These are phyloP conservation scores for Sesamia inferens DNA, from an alignment of 2,888 invertebrate species.

Conservation along the genomic window DNA sequence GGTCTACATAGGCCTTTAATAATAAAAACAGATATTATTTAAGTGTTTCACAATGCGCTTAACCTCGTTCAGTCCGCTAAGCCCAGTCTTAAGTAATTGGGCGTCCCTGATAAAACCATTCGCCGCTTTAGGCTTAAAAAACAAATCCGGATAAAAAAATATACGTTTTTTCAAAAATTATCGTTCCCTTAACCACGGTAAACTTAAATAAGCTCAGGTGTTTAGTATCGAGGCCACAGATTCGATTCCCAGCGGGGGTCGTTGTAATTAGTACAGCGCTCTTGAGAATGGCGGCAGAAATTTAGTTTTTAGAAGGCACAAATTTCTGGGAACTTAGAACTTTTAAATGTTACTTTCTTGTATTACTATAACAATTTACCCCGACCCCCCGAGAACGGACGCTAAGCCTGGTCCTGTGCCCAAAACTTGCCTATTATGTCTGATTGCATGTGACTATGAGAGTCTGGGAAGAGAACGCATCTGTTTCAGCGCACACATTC, in stretches of 20 bases:
- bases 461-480: background rate
- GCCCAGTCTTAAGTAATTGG: conserved; percentile 33
- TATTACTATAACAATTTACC: background rate
- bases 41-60: conserved; percentile 46
- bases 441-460: background rate
- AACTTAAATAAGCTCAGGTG: conserved; percentile 75
- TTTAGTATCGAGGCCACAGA: conserved; percentile 57
- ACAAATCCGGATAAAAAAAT: conserved; percentile 25
- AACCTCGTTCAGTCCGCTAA: conserved; percentile 16
- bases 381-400: background rate
- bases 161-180: conserved; percentile 20
- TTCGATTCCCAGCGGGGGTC: conserved; percentile 65
- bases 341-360: background rate
- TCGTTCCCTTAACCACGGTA: conserved; percentile 54
- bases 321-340: background rate
- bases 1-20: no score
- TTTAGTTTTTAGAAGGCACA: conserved; percentile 11
- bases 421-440: background rate
- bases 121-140: conserved; percentile 3
- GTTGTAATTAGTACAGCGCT: conserved; percentile 64
- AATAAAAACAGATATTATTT: conserved; percentile 40
- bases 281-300: conserved; percentile 31
- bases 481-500: background rate
- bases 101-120: conserved; percentile 5
- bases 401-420: background rate